Conservation (phyloP, 2,797 vertebrate genomes). For the Cetoscarus ocellatus region DNA sequence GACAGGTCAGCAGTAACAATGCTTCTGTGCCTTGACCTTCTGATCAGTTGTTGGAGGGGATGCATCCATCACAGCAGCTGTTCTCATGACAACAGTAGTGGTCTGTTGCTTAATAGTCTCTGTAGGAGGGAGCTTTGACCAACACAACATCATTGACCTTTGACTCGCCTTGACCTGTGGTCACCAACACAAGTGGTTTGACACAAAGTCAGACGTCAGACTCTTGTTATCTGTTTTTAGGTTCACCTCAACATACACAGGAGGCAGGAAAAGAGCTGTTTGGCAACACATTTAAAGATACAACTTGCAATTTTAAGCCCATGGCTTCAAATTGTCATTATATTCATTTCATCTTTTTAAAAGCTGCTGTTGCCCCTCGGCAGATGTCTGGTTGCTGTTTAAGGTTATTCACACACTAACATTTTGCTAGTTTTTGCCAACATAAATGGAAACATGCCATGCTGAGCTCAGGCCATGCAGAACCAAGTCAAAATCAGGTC, state of each 20-base stretch:
- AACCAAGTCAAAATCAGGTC: too few relatives aligned
- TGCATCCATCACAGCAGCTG: constrained; percentile 60
- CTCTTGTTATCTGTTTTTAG: constrained; percentile 10
- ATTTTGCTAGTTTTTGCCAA: too few relatives aligned
- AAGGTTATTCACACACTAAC: too few relatives aligned
- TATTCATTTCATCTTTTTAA: background rate
- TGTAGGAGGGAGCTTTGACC: constrained; percentile 38
- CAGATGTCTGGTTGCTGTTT: too few relatives aligned
- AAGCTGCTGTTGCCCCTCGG: too few relatives aligned
- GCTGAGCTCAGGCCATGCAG: too few relatives aligned
- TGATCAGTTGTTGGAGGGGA: constrained; percentile 25
- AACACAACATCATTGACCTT: constrained; percentile 32
- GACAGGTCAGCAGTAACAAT: constrained; percentile 11
- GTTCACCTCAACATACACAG: background rate
- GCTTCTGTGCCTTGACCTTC: constrained; percentile 22
- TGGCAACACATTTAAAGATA: background rate
- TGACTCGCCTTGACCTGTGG: constrained; percentile 45
- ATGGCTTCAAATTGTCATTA: too few relatives aligned
- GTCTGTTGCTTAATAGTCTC: constrained; percentile 36
- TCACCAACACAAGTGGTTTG: constrained; percentile 20
- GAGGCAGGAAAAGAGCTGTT: background rate
- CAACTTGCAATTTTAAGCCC: background rate
- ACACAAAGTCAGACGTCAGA: constrained; percentile 15
- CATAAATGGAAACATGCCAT: too few relatives aligned
- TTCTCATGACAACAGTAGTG: constrained; percentile 30